Base-by-base conservation (phyloP, 2,797 vertebrate species). In the Manis crassicaudata region DNA sequence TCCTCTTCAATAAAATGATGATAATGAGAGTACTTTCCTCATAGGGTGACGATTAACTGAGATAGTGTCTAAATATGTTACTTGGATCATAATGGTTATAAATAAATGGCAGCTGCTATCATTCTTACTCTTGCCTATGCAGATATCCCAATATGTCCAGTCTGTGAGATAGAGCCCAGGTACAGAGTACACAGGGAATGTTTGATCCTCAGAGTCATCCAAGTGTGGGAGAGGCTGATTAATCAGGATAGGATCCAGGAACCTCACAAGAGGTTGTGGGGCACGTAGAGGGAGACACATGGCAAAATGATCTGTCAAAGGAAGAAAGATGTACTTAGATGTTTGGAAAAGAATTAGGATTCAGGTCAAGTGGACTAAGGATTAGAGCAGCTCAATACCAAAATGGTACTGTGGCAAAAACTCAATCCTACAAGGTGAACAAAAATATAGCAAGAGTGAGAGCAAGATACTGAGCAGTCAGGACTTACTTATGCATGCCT, bases 101-200 rank as follows among this genome's bases (percentile, higher is more conserved):
- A 90, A 58, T 68, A 75, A 90, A 40, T 87, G 46, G 46, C 14
- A 68, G 21, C 37, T 87, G 20, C n/a, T 84, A 25, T 80, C 29
- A 92, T 96, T 95, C 14, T 93, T 75, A 72, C 81, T 93, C 27
- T 92, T 91, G 10, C 20, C 6, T 43, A 75, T 70, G 67, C 37
- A 81, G 20, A 62, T 88, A 75, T 58, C 21, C 63, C 43, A 20
- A 2, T 86, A 63, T 67, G 32, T 46, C 67, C 9, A 62, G 21
- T 76, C 14, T 96, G 8, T 90, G 80, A 54, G 21, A 54, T 80
- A 35, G 29, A 52, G 11, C 17, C 72, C 23, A 80, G 50, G 72
- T 62, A 12, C 54, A 85, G 73, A 79, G 50, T 16, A 56, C 32
- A 60, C 2, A 11, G 35, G 25, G 7, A 87, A 16, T 88, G 7